Base-by-base conservation (phyloP, 2,113 vertebrate genomes). In the Cheirogaleus medius region DNA sequence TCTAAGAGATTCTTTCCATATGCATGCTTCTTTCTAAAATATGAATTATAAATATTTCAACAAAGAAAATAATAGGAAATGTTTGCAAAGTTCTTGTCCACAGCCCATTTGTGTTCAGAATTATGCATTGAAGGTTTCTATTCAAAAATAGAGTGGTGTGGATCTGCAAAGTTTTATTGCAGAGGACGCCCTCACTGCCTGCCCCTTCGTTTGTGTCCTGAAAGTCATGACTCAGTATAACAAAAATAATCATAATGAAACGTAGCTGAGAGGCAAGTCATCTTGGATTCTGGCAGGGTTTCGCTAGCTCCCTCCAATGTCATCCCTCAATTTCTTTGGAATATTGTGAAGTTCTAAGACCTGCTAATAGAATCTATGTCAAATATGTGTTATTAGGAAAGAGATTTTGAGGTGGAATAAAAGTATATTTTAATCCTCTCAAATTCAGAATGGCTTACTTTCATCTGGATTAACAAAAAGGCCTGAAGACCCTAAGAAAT, bases 401-500 rank as follows among this genome's bases (percentile, higher is more conserved):
- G 71, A 64, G n/a, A 88, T 60, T 93, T 85, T 86, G 66, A 92
- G 42, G 11, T 94, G 23, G 10, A 81, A 49, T 89, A 49, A 92
- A 94, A 82, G 13, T 54, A 69, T 56, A 77, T 76, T 56, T 87
- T 86, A 94, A 73, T 87, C 66, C 12, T 92, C 32, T 95, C n/a
- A 80, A 39, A 92, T 85, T 89, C 47, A 42, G 83, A 90, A 80
- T n/a, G 6, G 76, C 42, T 94, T 74, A 66, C 18, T 73, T 90
- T 90, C 90, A 90, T 86, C 73, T 89, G n/a, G 34, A 89, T 95
- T 94, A 85, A 89, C 39, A 54, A 49, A 92, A 94, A 96, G 82
- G 60, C 74, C 49, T 52, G 32, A 86, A 81, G 71, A 71, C 1
- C 6, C 58, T 90, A 78, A 89, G 49, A 85, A 95, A 91, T 69